Conservation (phyloP, 2,888 invertebrate genomes). For the Trichacis sp. region DNA sequence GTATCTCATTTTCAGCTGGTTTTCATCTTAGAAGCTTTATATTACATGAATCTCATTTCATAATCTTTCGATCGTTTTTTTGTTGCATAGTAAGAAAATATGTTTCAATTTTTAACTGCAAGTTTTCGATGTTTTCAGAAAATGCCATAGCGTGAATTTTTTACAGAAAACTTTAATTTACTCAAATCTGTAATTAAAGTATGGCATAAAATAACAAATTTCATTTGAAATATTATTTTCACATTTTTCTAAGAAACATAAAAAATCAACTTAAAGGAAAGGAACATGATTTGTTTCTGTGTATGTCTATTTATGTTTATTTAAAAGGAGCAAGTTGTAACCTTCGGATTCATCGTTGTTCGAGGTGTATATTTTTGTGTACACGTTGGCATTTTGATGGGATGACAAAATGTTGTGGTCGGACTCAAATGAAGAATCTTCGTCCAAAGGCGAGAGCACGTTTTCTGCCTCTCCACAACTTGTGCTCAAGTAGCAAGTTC, state of each 20-base stretch:
- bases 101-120: too few species aligned
- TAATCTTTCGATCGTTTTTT: too few species aligned
- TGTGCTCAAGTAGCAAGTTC: constrained; percentile 61
- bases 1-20: too few species aligned
- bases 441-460: constrained; percentile 70
- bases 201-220: neutral
- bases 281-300: too few species aligned
- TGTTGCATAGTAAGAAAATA: too few species aligned
- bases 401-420: constrained; percentile 63
- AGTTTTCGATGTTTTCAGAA: too few species aligned
- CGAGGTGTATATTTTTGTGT: constrained; percentile 41
- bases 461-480: constrained; percentile 58
- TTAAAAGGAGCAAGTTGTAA: too few species aligned
- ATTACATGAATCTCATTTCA: too few species aligned
- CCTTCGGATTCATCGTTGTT: constrained; percentile 68
- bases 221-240: neutral
- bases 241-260: neutral
- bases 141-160: too few species aligned
- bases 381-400: constrained; percentile 47
- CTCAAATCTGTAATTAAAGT: neutral
- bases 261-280: too few species aligned
- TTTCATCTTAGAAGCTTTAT: too few species aligned
- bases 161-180: neutral
- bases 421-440: constrained; percentile 71
- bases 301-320: too few species aligned